Percentiles rank a stretch among this genome's conserved stretches.
Evolutionary conservation across 1,140 invertebrate genomes (phyloP).

Genomic region (Papilio helenus): DNA sequence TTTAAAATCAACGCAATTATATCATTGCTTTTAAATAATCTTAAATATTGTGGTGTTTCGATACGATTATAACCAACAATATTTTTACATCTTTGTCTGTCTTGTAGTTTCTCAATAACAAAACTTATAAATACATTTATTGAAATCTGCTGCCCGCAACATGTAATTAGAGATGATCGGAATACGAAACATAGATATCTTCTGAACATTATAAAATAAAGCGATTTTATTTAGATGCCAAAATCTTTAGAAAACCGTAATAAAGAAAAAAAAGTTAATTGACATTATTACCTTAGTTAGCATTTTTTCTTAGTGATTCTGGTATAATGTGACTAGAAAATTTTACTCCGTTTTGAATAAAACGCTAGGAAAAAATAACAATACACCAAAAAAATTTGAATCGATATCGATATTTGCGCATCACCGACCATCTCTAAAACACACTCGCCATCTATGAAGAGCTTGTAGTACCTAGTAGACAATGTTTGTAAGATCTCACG

Average conservation of each 20-base stretch:
- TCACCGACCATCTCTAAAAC: not conserved
- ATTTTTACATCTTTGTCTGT: conserved; percentile 10
- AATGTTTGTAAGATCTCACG: not conserved
- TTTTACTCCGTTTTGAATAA: not conserved
- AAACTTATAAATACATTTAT: not conserved
- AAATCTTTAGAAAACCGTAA: not conserved
- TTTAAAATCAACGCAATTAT: conserved; percentile 31
- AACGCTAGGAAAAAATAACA: not conserved
- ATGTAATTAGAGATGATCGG: not conserved
- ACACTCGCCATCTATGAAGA: conserved; percentile 17
- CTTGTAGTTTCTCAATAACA: not conserved
- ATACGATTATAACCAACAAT: not conserved
- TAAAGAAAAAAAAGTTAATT: not conserved
- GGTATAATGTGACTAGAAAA: not conserved
- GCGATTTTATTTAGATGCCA: not conserved
- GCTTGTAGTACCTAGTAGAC: not conserved
- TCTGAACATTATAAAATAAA: not conserved
- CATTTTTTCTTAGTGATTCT: not conserved
- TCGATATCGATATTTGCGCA: not conserved
- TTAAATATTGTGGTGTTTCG: conserved; percentile 20
- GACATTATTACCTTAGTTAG: not conserved
- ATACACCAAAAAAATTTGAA: not conserved
- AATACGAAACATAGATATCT: not conserved
- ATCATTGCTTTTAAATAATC: conserved; percentile 30
- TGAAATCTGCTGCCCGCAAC: not conserved